Percentiles rank a stretch among this genome's conserved stretches.
Conservation (phyloP, 2,797 vertebrate species). For the Clamator glandarius region DNA sequence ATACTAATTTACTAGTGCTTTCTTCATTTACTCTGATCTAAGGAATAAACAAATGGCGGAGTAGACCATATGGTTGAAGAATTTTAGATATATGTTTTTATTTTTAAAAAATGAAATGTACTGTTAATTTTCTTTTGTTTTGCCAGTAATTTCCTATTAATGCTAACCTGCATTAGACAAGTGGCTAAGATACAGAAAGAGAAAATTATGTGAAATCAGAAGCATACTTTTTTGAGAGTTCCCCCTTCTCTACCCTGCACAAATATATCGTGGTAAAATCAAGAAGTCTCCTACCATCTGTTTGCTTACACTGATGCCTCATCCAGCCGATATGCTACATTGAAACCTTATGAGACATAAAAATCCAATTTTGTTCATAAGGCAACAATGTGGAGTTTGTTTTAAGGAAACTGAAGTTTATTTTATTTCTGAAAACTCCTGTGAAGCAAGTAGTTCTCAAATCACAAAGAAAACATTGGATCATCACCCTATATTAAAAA, state of each 20-base stretch:
- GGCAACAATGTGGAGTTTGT: constrained; percentile 68
- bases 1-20: not conserved
- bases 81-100: not conserved
- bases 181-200: not conserved
- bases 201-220: not conserved
- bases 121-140: not conserved
- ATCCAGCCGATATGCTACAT: constrained; percentile 58
- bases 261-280: constrained; percentile 4
- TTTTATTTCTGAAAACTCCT: constrained; percentile 55
- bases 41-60: not conserved
- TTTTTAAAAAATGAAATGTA: not conserved
- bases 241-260: not conserved
- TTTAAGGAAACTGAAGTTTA: constrained; percentile 67
- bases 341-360: constrained; percentile 51
- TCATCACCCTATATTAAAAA: constrained; percentile 5
- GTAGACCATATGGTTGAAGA: not conserved
- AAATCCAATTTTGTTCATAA: constrained; percentile 59
- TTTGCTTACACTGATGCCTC: constrained; percentile 66
- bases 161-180: not conserved
- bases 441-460: constrained; percentile 54
- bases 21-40: not conserved
- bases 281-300: constrained; percentile 14
- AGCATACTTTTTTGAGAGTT: not conserved
- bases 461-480: constrained; percentile 41
- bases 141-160: not conserved